phyloP scores from a whole-genome alignment of 2,113 vertebrate species.

The Heterochromis multidens region DNA sequence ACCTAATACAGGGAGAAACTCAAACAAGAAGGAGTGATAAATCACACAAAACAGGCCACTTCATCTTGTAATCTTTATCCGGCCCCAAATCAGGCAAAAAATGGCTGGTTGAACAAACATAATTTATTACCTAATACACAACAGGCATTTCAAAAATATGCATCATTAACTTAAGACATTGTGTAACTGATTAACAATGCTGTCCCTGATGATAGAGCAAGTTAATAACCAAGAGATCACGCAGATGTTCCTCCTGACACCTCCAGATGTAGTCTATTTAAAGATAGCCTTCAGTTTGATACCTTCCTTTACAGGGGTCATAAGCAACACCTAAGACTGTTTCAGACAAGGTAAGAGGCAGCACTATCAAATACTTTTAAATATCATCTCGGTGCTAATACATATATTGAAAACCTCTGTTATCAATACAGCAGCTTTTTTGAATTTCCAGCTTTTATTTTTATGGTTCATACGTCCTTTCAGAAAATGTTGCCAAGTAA shows the following conservation, averaged over 20 bases:
- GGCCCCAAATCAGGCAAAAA: slow-evolving; percentile 16
- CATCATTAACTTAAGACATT: slow-evolving; percentile 14
- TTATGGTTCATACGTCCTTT: background rate
- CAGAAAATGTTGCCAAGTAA: background rate
- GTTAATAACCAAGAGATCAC: slow-evolving; percentile 57
- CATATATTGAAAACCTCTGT: background rate
- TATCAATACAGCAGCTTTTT: background rate
- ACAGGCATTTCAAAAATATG: background rate
- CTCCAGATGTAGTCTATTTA: slow-evolving; percentile 29
- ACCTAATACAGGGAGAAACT: background rate
- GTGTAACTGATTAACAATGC: slow-evolving; percentile 50
- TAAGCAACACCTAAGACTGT: background rate
- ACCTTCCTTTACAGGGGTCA: background rate
- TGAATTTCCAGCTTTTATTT: background rate
- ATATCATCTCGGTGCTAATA: background rate
- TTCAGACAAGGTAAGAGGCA: slow-evolving; percentile 40
- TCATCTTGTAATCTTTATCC: slow-evolving; percentile 3
- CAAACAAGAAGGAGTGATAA: background rate
- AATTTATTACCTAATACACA: slow-evolving; percentile 35
- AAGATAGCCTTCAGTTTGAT: slow-evolving; percentile 7
- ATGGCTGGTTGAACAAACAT: background rate
- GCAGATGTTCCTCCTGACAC: slow-evolving; percentile 13
- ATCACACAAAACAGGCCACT: background rate
- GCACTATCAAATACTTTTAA: background rate
- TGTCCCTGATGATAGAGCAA: slow-evolving; percentile 7